Base-by-base conservation (phyloP, 2,888 invertebrate species). In the Apantesis nais region DNA sequence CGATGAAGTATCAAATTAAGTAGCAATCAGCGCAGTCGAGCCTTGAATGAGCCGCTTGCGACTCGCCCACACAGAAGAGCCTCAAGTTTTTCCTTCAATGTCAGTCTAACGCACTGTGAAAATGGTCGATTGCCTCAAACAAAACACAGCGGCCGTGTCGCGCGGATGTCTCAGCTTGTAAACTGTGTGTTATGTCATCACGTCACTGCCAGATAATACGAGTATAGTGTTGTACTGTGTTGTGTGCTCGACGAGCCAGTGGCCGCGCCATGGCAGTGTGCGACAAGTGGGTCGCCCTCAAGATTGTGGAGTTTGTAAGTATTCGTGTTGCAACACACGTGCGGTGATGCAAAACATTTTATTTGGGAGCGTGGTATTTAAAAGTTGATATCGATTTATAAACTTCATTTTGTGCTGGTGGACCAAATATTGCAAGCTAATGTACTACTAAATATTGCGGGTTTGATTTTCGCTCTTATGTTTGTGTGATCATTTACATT, bases 231-330 rank as follows among this genome's bases (percentile, higher is more conserved):
- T 79, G 78, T 78, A 81, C 77, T 75, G 74, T 76, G 72, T 71
- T 66, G 75, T 77, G 80, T 68, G 67, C 62, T 29, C 70, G 71
- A 74, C 76, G 78, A 70, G 68, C 67, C 66, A 41, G 44, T 37
- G 78, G 80, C 79, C 79, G 76, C 76, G 83, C 79, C 83, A 95
- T 95, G 95, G 93, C 91, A 85, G 87, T 94, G 58, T 95, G 93
- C 85, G 95, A 95, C 90, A 95, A 95, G 92, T 95, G 95, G 95
- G 95, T 95, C 92, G 94, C 90, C 78, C 91, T 95, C 83, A 95
- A 95, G 93, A 93, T 95, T 86, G 90, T 94, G 65, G 94, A 95
- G 90, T 95, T 95, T 81, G 95, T 95, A 86, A 93, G 95, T 94
- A 88, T 78, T 74, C 77, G 77, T 80, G 76, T 82, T 80, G 69